Conservation (phyloP, 2,113 vertebrate species). For the Zootoca vivipara region DNA sequence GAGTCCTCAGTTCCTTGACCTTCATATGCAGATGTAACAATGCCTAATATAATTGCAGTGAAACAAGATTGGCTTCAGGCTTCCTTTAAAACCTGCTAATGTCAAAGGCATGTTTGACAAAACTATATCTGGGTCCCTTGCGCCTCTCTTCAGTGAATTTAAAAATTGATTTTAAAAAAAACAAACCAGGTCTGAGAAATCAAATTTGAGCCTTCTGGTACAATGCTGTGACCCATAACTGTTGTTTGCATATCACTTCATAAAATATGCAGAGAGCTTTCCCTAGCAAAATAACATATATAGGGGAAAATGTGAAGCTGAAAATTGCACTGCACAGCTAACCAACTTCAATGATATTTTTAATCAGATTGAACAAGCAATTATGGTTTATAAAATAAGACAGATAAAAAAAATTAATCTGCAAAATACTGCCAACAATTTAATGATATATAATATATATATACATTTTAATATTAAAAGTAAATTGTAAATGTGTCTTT, state of each 20-base stretch:
- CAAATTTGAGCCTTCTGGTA: not conserved
- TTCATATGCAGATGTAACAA: not conserved
- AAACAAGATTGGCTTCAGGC: not conserved
- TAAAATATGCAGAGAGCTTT: conserved; percentile 36
- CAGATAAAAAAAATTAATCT: conserved; percentile 54
- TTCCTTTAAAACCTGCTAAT: not conserved
- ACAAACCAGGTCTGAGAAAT: not conserved
- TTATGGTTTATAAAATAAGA: conserved; percentile 57
- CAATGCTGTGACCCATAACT: not conserved
- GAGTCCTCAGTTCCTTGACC: not conserved
- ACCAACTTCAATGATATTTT: conserved; percentile 56
- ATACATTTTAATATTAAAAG: conserved; percentile 87
- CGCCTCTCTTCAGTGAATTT: not conserved
- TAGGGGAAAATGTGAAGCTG: conserved; percentile 23
- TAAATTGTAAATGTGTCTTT: conserved; percentile 85
- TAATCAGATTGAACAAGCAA: conserved; percentile 58
- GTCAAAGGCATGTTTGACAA: not conserved
- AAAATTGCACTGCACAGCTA: conserved; percentile 54
- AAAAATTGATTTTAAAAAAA: not conserved
- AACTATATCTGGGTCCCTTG: not conserved
- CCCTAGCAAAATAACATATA: conserved; percentile 28
- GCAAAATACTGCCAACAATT: conserved; percentile 71
- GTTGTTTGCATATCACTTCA: not conserved
- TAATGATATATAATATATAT: conserved; percentile 63
- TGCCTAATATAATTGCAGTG: not conserved